These are phyloP conservation scores for Gallinago nigripennis DNA, from an alignment of 2,797 vertebrate genomes.

Conservation along the genomic window DNA sequence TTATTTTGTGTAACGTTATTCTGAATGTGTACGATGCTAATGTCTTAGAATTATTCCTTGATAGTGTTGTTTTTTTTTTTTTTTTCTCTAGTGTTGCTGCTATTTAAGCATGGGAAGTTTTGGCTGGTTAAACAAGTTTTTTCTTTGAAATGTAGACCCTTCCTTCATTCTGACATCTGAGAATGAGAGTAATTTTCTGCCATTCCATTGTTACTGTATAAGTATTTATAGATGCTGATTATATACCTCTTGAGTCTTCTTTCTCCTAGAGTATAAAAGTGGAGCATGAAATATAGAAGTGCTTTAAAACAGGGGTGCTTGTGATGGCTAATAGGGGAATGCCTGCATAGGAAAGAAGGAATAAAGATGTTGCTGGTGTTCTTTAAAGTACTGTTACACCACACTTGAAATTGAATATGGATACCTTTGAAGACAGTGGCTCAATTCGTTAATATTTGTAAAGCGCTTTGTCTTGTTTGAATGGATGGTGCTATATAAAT, in stretches of 20 bases:
- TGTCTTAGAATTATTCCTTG: background rate
- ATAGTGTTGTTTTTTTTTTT: background rate
- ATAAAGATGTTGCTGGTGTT: background rate
- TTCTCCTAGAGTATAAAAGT: background rate
- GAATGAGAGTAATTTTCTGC: slow-evolving; percentile 5
- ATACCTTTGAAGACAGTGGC: slow-evolving; percentile 26
- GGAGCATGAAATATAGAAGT: background rate
- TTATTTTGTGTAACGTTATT: background rate
- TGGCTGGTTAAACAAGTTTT: background rate
- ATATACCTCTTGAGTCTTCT: background rate
- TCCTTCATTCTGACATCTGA: background rate
- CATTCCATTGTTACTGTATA: background rate
- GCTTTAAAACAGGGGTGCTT: background rate
- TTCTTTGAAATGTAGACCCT: background rate
- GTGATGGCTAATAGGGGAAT: background rate
- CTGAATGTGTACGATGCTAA: background rate
- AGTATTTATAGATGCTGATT: slow-evolving; percentile 11
- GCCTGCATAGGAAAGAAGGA: background rate
- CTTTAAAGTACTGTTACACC: background rate
- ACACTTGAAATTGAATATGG: background rate
- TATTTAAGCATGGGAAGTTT: background rate
- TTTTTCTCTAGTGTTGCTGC: background rate
- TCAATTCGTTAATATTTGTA: slow-evolving; percentile 61
- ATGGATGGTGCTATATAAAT: slow-evolving; percentile 66
- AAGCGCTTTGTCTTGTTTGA: slow-evolving; percentile 67